Evolutionary conservation across 2,888 invertebrate genomes (phyloP).

Genomic region (Aspidiotus rigidus): DNA sequence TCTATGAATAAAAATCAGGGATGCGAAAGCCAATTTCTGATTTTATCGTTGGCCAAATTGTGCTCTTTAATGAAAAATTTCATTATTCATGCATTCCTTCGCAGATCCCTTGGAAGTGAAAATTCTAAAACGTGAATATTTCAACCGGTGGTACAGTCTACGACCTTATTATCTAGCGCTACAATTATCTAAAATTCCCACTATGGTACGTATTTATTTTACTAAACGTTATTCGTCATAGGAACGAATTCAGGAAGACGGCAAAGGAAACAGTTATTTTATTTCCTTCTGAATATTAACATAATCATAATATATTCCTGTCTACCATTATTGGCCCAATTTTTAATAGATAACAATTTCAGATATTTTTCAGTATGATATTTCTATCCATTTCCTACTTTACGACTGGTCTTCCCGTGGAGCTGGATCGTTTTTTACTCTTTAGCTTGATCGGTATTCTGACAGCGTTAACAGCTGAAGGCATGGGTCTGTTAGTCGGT

Average conservation of each 20-base stretch:
- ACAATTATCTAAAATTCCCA: slow-evolving; percentile 54
- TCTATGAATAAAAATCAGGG: too few species aligned
- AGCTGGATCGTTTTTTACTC: slow-evolving; percentile 54
- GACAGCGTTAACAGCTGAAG: slow-evolving; percentile 65
- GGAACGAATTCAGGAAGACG: background rate
- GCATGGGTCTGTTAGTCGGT: slow-evolving; percentile 68
- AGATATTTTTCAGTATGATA: slow-evolving; percentile 51
- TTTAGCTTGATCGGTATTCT: slow-evolving; percentile 57
- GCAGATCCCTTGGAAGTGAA: slow-evolving; percentile 60
- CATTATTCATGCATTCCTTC: slow-evolving; percentile 38
- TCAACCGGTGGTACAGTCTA: slow-evolving; percentile 60
- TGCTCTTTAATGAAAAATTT: background rate
- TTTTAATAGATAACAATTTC: slow-evolving; percentile 36
- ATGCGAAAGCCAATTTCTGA: too few species aligned
- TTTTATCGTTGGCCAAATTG: background rate
- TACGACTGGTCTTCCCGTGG: slow-evolving; percentile 61
- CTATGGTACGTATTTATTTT: slow-evolving; percentile 44
- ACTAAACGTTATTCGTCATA: background rate
- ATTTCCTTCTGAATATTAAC: background rate
- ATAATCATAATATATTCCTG: too few species aligned
- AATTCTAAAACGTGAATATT: slow-evolving; percentile 58
- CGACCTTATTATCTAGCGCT: slow-evolving; percentile 57
- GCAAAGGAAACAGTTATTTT: background rate
- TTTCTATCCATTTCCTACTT: slow-evolving; percentile 55
- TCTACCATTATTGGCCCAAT: too few species aligned